A percentile compares a stretch with the other conserved stretches of the same genome.
Evolutionary conservation across 2,797 vertebrate genomes (phyloP).

Genomic region (Bryconaethiops microstoma): DNA sequence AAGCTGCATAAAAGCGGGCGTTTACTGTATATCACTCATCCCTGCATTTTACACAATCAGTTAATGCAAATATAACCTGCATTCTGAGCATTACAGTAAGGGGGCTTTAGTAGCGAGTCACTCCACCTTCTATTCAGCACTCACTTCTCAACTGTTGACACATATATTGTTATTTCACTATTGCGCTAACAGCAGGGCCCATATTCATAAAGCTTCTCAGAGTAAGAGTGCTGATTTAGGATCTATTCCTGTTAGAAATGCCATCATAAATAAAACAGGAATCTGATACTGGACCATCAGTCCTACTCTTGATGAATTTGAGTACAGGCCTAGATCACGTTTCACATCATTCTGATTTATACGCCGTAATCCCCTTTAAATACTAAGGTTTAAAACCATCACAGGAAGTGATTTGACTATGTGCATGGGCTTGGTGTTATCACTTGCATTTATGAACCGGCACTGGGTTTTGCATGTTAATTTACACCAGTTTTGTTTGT

Average conservation of each 20-base stretch:
- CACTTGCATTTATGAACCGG: neutral
- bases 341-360: too few relatives aligned
- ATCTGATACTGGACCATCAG: neutral
- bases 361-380: too few relatives aligned
- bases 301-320: too few relatives aligned
- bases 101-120: neutral
- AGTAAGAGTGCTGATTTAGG: neutral
- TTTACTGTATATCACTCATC: too few relatives aligned
- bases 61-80: neutral
- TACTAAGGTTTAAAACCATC: too few relatives aligned
- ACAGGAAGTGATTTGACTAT: too few relatives aligned
- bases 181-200: neutral
- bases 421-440: neutral
- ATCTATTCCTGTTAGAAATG: neutral
- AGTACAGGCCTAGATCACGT: too few relatives aligned
- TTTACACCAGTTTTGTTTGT: conserved; percentile 19
- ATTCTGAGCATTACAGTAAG: neutral
- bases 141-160: too few relatives aligned
- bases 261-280: neutral
- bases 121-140: too few relatives aligned
- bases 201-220: neutral
- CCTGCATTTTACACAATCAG: neutral
- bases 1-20: too few relatives aligned
- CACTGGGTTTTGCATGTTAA: neutral
- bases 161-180: too few relatives aligned